Evolutionary conservation across 2,113 vertebrate species (phyloP), one percentile per base, ranked within the genome.

Genomic region (Pongo pygmaeus): DNA sequence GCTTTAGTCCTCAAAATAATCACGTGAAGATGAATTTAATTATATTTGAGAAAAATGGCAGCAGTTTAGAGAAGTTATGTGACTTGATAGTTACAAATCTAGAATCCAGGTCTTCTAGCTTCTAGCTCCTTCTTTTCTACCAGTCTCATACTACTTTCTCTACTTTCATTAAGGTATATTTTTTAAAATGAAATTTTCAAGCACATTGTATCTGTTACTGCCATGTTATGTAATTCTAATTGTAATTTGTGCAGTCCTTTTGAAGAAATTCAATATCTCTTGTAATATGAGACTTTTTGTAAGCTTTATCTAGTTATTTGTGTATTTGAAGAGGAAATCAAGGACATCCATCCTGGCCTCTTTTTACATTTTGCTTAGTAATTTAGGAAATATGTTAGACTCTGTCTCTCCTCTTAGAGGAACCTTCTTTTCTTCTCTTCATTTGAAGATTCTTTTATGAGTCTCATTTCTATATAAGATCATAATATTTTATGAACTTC

Each of bases 401-500:
- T 94, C n/a, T 80, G 14, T 74, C 50, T 78, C 17, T 27, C 10
- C 55, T 25, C 23, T 79, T 84, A 27, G 32, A 74, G 17, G 50
- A 93, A 72, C 27, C 25, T 18, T 88, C 27, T 61, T 85, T 18
- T 88, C 27, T 61, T 85, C 10, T 55, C 69, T 79, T 92, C n/a
- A 52, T 84, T 30, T 96, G 75, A 96, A 96, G 67, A 72, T 72
- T 59, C 43, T 96, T 89, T 92, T 55, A 27, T 48, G 88, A 48
- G 38, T 94, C 83, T 92, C 12, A 40, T 50, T 94, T 94, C 10
- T 50, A 59, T 50, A 35, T 83, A 30, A 48, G 11, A 59, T 27
- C 59, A 11, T 75, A 88, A 92, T 92, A 40, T 91, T 94, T 83
- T 81, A 78, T 69, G 48, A 93, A 69, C 2, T 89, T 89, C 30